Evolutionary conservation across 2,113 vertebrate species (phyloP), one percentile per base, ranked within the genome.

Genomic region (Catharus bicknelli): DNA sequence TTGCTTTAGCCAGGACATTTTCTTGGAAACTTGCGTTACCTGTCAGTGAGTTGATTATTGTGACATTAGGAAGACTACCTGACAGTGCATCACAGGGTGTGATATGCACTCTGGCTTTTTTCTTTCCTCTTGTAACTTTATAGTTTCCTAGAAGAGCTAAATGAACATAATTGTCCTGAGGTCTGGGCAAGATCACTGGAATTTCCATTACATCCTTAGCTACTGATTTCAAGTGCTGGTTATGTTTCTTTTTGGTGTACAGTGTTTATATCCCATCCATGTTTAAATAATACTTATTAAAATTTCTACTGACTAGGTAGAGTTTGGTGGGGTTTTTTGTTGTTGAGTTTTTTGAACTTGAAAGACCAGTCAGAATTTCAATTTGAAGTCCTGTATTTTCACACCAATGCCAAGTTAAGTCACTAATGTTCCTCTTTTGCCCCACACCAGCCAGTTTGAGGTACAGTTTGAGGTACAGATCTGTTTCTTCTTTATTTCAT

Each of bases 21-120:
- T 92, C 88, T 64, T 93, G 84, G 72, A 93, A 90, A 29, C 50
- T 83, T 85, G 57, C n/a, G 5, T 34, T 90, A 58, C n/a, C 95
- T 95, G 92, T 92, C 68, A 73, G 36, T 27, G 76, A 93, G 67
- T 61, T 93, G 66, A 74, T 32, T 93, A n/a, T 95, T 96, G 89
- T 94, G 81, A 93, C 54, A 90, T 77, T 94, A 96, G 92, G 90
- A 96, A 96, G 83, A 77, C 82, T 90, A 93, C 72, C 88, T 96
- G 92, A 66, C 42, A 88, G 42, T 62, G 32, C 59, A 74, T 94
- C 59, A 26, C 43, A 68, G 55, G 26, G 50, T 62, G 32, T 53
- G 69, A 77, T 82, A 69, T 9, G 42, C 25, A n/a, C 11, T 73
- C 75, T 90, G 32, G 14, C 32, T 73, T 84, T 74, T 70, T 83